Evolutionary conservation across 1,140 invertebrate genomes (phyloP).

Genomic region (Euura saliciscinereae): DNA sequence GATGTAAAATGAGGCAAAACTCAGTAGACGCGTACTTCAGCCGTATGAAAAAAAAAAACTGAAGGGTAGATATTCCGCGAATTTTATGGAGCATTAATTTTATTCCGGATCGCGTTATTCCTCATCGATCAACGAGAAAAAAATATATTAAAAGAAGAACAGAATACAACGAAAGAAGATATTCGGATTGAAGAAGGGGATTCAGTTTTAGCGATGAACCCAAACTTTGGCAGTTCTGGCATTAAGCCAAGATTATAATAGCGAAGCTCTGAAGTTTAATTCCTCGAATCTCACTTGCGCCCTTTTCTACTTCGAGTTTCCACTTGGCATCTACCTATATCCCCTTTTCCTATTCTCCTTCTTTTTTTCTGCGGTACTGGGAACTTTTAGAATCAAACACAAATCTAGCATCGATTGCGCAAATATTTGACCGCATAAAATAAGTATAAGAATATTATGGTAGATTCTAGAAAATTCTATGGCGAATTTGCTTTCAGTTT

Average conservation of each 20-base stretch:
- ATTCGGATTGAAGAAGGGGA: not conserved
- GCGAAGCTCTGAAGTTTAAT: constrained; percentile 45
- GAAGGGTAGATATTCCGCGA: too few species aligned
- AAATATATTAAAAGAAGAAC: too few species aligned
- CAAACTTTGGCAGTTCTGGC: constrained; percentile 44
- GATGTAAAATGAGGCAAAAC: too few species aligned
- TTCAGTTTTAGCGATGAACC: constrained; percentile 40
- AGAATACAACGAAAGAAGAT: not conserved
- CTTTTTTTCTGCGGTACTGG: constrained; percentile 13
- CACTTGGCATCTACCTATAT: constrained; percentile 12
- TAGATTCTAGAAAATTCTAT: too few species aligned
- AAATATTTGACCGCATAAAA: constrained; percentile 31
- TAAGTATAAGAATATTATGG: too few species aligned
- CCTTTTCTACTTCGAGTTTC: constrained; percentile 21
- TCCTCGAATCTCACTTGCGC: constrained; percentile 43
- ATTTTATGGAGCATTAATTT: too few species aligned
- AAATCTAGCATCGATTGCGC: constrained; percentile 31
- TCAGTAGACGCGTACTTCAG: too few species aligned
- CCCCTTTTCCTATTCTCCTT: constrained; percentile 11
- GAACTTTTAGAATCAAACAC: not conserved
- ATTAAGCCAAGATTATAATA: constrained; percentile 47
- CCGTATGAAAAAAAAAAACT: too few species aligned
- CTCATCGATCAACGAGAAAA: too few species aligned
- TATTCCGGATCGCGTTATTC: too few species aligned
- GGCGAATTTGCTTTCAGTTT: too few species aligned